Conservation (phyloP, 35 echinoderm and acorn worm genomes). For the Amphiura filiformis region DNA sequence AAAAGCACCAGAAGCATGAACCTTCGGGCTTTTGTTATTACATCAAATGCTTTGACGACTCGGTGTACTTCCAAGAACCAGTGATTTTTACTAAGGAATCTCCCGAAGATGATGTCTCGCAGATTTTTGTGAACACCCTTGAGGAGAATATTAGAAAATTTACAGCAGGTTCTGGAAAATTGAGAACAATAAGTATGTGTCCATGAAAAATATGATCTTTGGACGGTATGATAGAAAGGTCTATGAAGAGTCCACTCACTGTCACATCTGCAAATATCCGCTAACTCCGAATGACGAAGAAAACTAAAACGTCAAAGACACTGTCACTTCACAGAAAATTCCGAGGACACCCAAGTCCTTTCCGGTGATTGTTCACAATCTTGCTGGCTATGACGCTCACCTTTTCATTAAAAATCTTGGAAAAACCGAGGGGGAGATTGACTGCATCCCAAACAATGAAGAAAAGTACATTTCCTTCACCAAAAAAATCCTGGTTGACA, state of each 20-base stretch:
- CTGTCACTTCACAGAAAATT: constrained; percentile 20
- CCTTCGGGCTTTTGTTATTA: background rate
- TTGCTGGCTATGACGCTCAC: background rate
- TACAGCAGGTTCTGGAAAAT: no score
- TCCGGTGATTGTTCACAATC: constrained; percentile 5
- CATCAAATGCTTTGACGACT: constrained; percentile 1
- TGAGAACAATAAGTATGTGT: background rate
- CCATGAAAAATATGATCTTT: background rate
- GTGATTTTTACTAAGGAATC: background rate
- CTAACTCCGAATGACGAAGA: background rate
- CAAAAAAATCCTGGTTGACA: background rate
- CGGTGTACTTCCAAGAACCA: background rate
- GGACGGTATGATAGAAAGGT: background rate
- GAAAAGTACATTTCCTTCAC: background rate
- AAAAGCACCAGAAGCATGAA: background rate
- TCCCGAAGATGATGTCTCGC: background rate
- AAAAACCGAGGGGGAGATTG: background rate
- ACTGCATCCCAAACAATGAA: background rate
- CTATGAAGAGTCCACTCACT: background rate
- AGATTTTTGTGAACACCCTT: constrained; percentile 1
- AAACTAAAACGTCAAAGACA: background rate
- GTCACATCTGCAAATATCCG: background rate
- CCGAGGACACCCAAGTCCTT: background rate
- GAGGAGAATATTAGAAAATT: background rate
- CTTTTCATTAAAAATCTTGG: constrained; percentile 18